A percentile compares a stretch with the other conserved stretches of the same genome.
phyloP scores from a whole-genome alignment of 2,113 vertebrate species.

The Cnemophilus loriae region DNA sequence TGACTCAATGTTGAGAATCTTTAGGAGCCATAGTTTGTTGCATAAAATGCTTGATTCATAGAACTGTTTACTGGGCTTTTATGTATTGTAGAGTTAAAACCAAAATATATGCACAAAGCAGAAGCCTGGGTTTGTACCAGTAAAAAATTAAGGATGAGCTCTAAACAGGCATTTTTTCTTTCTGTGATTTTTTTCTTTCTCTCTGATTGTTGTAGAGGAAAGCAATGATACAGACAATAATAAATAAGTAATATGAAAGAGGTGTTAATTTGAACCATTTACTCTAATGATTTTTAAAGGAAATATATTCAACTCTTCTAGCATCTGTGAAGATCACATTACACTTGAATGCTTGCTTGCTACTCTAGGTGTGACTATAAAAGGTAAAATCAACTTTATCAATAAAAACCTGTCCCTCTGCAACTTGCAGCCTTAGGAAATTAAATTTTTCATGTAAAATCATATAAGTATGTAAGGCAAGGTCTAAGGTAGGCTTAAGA shows the following conservation, averaged over 20 bases:
- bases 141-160: background rate
- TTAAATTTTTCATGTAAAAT: background rate
- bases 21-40: background rate
- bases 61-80: background rate
- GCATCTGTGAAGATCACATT: slow-evolving; percentile 73
- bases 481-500: background rate
- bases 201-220: background rate
- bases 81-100: background rate
- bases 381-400: slow-evolving; percentile 77
- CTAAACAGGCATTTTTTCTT: background rate
- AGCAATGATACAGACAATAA: slow-evolving; percentile 50
- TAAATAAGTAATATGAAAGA: slow-evolving; percentile 20
- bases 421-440: background rate
- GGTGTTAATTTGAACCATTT: slow-evolving; percentile 58
- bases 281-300: slow-evolving; percentile 72
- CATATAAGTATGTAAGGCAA: background rate
- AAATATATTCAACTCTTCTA: slow-evolving; percentile 68
- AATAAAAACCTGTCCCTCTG: slow-evolving; percentile 51
- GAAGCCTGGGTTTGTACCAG: background rate
- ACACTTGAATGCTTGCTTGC: slow-evolving; percentile 63
- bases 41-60: background rate
- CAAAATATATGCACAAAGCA: background rate
- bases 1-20: background rate
- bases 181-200: background rate
- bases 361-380: slow-evolving; percentile 66